A percentile compares a stretch with the other conserved stretches of the same genome.
phyloP scores from a whole-genome alignment of 2,113 vertebrate genomes.

The Amia ocellicauda region DNA sequence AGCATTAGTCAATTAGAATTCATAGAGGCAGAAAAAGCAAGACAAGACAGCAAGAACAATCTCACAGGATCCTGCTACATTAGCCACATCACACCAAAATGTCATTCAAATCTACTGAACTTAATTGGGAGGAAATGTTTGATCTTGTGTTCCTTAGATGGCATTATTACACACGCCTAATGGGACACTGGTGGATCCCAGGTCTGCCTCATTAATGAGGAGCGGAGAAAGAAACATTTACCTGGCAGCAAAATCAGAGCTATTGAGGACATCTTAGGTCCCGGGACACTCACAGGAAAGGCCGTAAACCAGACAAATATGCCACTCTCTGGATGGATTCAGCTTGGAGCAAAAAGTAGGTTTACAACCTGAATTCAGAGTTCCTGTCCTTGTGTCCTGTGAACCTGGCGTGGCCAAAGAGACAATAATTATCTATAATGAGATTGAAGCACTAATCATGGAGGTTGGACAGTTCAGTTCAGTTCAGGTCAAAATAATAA shows the following conservation, averaged over 20 bases:
- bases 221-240: not conserved
- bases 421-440: not conserved
- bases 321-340: not conserved
- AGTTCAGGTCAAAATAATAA: too few relatives aligned
- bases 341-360: not conserved
- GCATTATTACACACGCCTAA: not conserved
- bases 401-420: not conserved
- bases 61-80: not conserved
- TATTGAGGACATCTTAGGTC: not conserved
- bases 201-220: not conserved
- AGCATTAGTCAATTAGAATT: conserved; percentile 6
- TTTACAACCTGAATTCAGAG: not conserved
- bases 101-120: not conserved
- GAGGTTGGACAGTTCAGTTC: not conserved
- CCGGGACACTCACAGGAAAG: not conserved
- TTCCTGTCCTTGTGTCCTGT: too few relatives aligned
- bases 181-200: conserved; percentile 2
- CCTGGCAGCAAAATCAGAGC: not conserved
- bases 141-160: not conserved
- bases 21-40: not conserved
- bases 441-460: not conserved
- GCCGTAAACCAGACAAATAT: conserved; percentile 5
- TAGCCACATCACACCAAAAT: conserved; percentile 5
- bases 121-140: not conserved
- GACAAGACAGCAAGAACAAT: not conserved